Evolutionary conservation across 2,113 vertebrate species (phyloP), one percentile per base, ranked within the genome.

Genomic region (Daphoenositta chrysoptera): DNA sequence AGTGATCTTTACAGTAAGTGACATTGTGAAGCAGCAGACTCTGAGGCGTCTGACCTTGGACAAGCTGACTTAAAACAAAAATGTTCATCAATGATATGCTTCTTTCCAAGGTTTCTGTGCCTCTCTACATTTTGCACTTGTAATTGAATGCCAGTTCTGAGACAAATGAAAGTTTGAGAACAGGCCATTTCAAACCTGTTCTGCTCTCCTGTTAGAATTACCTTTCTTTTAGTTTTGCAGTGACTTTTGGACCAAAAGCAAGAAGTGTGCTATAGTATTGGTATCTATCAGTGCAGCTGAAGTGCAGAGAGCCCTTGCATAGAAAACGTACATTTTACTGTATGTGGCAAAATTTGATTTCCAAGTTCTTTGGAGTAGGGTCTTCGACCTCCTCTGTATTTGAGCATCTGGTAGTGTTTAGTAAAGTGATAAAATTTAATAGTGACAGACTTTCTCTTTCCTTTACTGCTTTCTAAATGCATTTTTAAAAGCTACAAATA

Each of bases 31-130:
- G 77, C 78, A 45, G 69, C 40, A 98, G 96, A 76, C 98, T 98
- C 91, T 98, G 97, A 3, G 91, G 39, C 1, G 98, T 98, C 90
- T 98, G 98, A 42, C 98, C 98, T 89, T 98, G 98, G 80, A 98
- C 90, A 75, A 98, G 96, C 88, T 94, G 97, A 65, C 98, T 98
- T 92, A 92, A 96, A 94, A 81, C 58, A 94, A 90, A 73, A 81
- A 35, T 7, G 28, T 54, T 72, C 28, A 60, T 93, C 76, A 78
- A 8, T 61, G 17, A 40, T 44, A 48, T 10, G 17, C 35, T 61
- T 45, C 42, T 79, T 89, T 51, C 37, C 48, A 82, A 83, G 35
- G 44, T 28, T 64, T 60, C 63, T 53, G 35, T 50, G 45, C 35
- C 47, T 66, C 31, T 63, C 48, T 40, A 35, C 13, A 13, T 72